Evolutionary conservation across 2,797 vertebrate species (phyloP), one percentile per base, ranked within the genome.

Genomic region (Anniella stebbinsi): DNA sequence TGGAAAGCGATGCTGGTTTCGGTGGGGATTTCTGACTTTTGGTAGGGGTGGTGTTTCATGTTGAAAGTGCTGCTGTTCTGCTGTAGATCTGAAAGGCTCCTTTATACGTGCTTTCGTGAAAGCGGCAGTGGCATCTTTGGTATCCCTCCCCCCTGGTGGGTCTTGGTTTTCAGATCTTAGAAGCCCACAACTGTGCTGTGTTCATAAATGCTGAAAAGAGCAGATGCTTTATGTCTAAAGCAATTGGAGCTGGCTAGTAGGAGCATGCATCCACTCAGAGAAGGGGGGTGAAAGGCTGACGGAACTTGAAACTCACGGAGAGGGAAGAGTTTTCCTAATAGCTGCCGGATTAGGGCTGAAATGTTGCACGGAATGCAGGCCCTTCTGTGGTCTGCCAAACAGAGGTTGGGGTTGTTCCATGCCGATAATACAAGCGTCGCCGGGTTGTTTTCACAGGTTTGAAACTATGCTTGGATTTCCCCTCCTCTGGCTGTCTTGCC

Each of bases 151-250:
- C 45, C 2, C 4, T 7, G 3, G 0, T 0, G 66, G 25, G 70
- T 91, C 77, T 94, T 92, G 92, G 92, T 93, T 93, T 90, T 93
- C 88, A 78, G 4, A 10, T 13, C 41, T 69, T 72, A 88, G 93
- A 90, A 95, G 87, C 70, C 69, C 75, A 28, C 88, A 91, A 87
- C 87, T 92, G 80, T 93, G 87, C 84, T 72, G 4, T n/a, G 66
- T 87, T 72, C 80, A 2, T 0, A 4, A 38, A 6, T 80, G 88
- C 11, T 88, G 41, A 69, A 89, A 75, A 89, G 17, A 36, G n/a
- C n/a, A n/a, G 41, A 2, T 5, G 0, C 85, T 92, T 86, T 54
- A 87, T 72, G 72, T 92, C 30, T 63, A 76, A 88, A 80, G 77
- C 84, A 12, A 4, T 84, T 76, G 57, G 48, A 90, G 91, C 48